These are phyloP conservation scores for Okamejei kenojei DNA, from an alignment of 2,797 vertebrate species.

Conservation along the genomic window DNA sequence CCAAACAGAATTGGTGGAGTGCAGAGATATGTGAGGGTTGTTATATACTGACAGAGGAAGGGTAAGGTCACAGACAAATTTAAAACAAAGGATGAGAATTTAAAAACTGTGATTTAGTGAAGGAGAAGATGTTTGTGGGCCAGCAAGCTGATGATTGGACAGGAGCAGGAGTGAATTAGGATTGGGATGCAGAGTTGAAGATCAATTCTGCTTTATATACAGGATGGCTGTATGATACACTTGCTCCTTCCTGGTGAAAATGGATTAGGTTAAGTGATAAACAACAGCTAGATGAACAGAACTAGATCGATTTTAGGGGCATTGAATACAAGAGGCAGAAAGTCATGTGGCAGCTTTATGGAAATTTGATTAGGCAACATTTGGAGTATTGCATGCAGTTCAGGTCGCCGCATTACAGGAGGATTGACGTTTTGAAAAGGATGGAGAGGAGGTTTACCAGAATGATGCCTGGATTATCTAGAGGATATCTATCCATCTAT, in stretches of 20 bases:
- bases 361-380: no score
- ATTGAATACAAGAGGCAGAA: no score
- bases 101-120: neutral
- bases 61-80: neutral
- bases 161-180: neutral
- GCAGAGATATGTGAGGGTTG: neutral
- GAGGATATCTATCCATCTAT: no score
- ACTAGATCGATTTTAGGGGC: no score
- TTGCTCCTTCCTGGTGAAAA: neutral
- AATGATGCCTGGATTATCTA: no score
- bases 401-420: no score
- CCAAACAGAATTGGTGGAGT: neutral
- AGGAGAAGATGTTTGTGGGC: neutral
- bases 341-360: no score
- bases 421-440: no score
- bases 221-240: neutral
- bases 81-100: conserved; percentile 18
- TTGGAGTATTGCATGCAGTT: no score
- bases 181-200: neutral
- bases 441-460: no score
- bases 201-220: neutral
- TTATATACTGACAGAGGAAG: neutral
- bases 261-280: neutral
- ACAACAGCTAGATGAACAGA: neutral
- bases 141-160: neutral